Conservation (phyloP, 2,113 vertebrate species). For the Dasyprocta punctata region DNA sequence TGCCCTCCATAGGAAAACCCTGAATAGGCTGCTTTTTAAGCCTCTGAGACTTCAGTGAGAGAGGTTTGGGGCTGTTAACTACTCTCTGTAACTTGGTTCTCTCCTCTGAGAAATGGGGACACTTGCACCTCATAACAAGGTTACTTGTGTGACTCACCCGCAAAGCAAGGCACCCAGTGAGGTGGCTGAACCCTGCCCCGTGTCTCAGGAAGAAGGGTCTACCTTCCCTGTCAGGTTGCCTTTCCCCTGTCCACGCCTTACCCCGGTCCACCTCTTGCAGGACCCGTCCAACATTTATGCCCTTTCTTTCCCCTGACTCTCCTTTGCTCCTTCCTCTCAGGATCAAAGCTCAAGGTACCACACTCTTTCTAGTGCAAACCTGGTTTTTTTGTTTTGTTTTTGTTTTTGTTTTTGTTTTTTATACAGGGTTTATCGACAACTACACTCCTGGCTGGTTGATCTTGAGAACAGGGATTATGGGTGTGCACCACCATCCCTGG, state of each 20-base stretch:
- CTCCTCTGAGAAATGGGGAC: neutral
- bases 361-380: neutral
- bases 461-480: neutral
- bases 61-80: neutral
- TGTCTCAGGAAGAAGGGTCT: neutral
- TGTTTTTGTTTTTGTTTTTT: neutral
- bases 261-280: neutral
- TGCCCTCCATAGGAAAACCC: neutral
- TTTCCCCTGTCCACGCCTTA: too few species aligned
- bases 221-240: neutral
- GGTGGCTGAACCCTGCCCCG: neutral
- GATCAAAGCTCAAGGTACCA: neutral
- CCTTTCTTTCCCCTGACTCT: neutral
- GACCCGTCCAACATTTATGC: neutral
- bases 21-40: neutral
- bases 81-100: neutral
- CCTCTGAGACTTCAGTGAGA: neutral
- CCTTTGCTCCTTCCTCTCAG: neutral
- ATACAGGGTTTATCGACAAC: neutral
- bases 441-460: neutral
- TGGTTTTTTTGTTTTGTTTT: too few species aligned
- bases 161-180: neutral
- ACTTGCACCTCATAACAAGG: accelerated
- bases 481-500: neutral
- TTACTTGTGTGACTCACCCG: neutral